A percentile compares a stretch with the other conserved stretches of the same genome.
phyloP scores from a whole-genome alignment of 2,888 invertebrate species.

The Dasysyrphus tricinctus region DNA sequence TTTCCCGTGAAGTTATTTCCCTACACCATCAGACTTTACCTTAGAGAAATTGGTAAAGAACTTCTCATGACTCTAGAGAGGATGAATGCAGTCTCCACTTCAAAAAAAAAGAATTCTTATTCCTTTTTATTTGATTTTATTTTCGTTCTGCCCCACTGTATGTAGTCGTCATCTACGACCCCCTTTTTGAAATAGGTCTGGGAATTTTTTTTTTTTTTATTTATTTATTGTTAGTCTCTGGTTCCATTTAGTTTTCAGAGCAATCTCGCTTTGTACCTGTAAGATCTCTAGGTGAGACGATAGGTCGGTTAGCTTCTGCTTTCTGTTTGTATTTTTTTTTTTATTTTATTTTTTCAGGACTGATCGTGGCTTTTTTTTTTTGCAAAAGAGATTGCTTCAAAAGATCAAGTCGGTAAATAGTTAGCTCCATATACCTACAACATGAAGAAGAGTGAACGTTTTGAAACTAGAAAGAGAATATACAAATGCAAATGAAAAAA shows the following conservation, averaged over 20 bases:
- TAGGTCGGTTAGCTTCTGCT: conserved; percentile 65
- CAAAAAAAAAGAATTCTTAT: too few relatives aligned
- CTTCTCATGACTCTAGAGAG: too few relatives aligned
- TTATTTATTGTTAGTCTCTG: conserved; percentile 10
- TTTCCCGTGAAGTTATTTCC: too few relatives aligned
- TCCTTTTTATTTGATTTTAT: neutral
- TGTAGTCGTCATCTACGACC: conserved; percentile 51
- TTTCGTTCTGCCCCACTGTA: conserved; percentile 43
- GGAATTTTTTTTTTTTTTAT: conserved; percentile 63
- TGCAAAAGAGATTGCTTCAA: conserved; percentile 52
- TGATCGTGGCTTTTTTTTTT: conserved; percentile 35
- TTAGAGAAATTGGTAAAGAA: too few relatives aligned
- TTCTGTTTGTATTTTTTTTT: conserved; percentile 45
- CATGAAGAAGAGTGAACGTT: conserved; percentile 53
- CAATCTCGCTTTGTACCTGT: conserved; percentile 69
- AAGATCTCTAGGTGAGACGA: conserved; percentile 57
- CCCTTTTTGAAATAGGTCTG: conserved; percentile 46
- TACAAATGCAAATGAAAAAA: neutral
- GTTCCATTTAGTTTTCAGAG: conserved; percentile 47
- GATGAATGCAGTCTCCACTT: too few relatives aligned
- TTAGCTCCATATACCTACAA: neutral
- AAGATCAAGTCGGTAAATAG: conserved; percentile 40
- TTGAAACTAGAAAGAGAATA: conserved; percentile 33
- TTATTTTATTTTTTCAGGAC: neutral
- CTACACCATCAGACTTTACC: too few relatives aligned